A percentile compares a stretch with the other conserved stretches of the same genome.
Conservation (phyloP, 2,113 vertebrate genomes). For the Stictonetta naevosa region DNA sequence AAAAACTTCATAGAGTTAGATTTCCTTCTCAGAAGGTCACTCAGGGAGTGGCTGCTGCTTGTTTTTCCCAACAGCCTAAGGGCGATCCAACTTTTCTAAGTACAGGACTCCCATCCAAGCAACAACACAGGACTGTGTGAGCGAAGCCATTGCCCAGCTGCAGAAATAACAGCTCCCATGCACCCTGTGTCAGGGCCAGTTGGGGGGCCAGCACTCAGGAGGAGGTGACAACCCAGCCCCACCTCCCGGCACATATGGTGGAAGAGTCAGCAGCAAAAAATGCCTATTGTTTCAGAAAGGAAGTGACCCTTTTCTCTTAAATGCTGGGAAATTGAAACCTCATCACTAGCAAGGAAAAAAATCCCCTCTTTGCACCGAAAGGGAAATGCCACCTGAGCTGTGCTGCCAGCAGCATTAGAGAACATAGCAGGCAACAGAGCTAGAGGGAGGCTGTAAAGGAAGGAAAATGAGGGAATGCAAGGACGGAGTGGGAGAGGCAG, state of each 20-base stretch:
- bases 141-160: neutral
- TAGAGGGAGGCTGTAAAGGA: neutral
- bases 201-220: neutral
- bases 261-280: constrained; percentile 55
- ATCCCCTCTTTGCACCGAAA: neutral
- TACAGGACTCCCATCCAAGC: neutral
- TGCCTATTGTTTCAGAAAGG: constrained; percentile 73
- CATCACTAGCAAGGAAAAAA: neutral
- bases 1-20: neutral
- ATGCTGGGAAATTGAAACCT: constrained; percentile 53
- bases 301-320: constrained; percentile 64
- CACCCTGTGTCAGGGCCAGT: neutral
- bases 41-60: neutral
- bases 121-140: accelerated
- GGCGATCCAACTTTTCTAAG: neutral
- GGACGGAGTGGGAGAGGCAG: neutral
- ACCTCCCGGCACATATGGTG: neutral
- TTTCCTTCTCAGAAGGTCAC: neutral
- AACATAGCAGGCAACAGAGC: neutral
- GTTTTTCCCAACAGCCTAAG: neutral
- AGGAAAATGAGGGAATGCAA: constrained; percentile 20
- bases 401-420: neutral
- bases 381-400: constrained; percentile 51
- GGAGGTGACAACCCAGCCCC: neutral
- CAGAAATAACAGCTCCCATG: neutral